phyloP scores from a whole-genome alignment of 2,113 vertebrate species.

The Hepsetus odoe region DNA sequence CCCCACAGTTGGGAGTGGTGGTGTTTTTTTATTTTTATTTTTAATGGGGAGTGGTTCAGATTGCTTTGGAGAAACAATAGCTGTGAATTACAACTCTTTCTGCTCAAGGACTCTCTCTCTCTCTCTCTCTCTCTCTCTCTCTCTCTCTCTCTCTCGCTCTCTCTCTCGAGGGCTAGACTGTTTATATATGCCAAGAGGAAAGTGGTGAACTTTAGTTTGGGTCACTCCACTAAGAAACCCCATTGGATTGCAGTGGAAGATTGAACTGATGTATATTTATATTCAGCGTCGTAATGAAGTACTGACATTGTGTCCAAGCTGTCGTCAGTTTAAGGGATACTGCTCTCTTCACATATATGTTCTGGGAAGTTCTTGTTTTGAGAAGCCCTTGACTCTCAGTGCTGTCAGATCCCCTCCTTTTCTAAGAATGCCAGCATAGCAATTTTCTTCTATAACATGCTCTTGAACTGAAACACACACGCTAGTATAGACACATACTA shows the following conservation, averaged over 20 bases:
- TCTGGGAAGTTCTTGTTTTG: conserved; percentile 3
- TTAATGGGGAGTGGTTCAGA: conserved; percentile 7
- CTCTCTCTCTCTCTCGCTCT: background rate
- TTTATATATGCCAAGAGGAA: background rate
- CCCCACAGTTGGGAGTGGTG: background rate
- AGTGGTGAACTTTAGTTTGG: conserved; percentile 5
- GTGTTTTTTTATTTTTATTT: background rate
- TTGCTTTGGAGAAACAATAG: conserved; percentile 36
- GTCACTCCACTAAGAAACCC: conserved; percentile 6
- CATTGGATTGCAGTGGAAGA: background rate
- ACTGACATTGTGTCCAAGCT: background rate
- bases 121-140: background rate
- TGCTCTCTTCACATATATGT: background rate
- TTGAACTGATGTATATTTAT: conserved; percentile 32
- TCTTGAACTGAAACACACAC: background rate
- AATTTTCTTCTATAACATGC: background rate
- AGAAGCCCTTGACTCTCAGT: background rate
- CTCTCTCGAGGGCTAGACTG: conserved; percentile 15
- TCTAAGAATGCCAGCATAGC: conserved; percentile 25
- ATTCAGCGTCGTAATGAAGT: conserved; percentile 31
- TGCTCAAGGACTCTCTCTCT: background rate
- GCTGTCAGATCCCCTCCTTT: background rate
- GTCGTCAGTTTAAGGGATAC: conserved; percentile 5
- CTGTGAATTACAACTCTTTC: conserved; percentile 31
- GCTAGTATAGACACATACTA: background rate